Conservation (phyloP, 2,888 invertebrate species). For the Drosophila pseudotakahashii region DNA sequence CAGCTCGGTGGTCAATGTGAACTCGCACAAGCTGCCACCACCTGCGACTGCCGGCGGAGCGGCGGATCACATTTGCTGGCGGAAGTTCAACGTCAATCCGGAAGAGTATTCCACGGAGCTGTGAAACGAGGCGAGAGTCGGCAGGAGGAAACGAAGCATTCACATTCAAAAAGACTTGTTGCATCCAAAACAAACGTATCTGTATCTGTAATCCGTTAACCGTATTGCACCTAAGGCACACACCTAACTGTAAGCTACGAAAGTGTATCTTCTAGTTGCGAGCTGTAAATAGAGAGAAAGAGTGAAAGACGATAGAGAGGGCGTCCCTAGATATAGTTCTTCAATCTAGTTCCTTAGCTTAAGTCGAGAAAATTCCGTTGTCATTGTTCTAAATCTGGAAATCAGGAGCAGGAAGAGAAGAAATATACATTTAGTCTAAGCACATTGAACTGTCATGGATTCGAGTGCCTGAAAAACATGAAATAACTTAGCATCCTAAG, state of each 20-base stretch:
- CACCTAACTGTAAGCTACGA: slow-evolving; percentile 63
- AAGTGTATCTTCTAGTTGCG: slow-evolving; percentile 73
- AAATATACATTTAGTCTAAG: slow-evolving; percentile 11
- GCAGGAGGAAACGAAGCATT: slow-evolving; percentile 60
- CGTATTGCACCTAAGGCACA: slow-evolving; percentile 22
- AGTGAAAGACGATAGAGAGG: neutral
- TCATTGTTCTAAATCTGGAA: slow-evolving; percentile 53
- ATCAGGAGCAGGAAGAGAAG: slow-evolving; percentile 9
- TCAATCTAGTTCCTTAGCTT: slow-evolving; percentile 46
- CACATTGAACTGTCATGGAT: slow-evolving; percentile 19
- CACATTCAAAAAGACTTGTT: slow-evolving; percentile 76
- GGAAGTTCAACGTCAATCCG: slow-evolving; percentile 84
- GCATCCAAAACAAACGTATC: slow-evolving; percentile 73
- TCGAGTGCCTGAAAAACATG: slow-evolving; percentile 31
- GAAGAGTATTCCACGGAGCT: slow-evolving; percentile 84
- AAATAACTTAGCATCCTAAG: slow-evolving; percentile 19
- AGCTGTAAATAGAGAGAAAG: slow-evolving; percentile 50
- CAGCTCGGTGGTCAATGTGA: slow-evolving; percentile 73
- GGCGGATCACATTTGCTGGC: slow-evolving; percentile 86
- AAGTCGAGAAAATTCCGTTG: slow-evolving; percentile 66
- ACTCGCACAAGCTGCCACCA: slow-evolving; percentile 72
- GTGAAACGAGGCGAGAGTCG: slow-evolving; percentile 58
- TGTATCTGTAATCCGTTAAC: slow-evolving; percentile 49
- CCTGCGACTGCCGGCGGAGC: slow-evolving; percentile 60
- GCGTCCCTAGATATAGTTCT: slow-evolving; percentile 33